Conservation (phyloP, 2,797 vertebrate genomes). For the Linurgus olivaceus region DNA sequence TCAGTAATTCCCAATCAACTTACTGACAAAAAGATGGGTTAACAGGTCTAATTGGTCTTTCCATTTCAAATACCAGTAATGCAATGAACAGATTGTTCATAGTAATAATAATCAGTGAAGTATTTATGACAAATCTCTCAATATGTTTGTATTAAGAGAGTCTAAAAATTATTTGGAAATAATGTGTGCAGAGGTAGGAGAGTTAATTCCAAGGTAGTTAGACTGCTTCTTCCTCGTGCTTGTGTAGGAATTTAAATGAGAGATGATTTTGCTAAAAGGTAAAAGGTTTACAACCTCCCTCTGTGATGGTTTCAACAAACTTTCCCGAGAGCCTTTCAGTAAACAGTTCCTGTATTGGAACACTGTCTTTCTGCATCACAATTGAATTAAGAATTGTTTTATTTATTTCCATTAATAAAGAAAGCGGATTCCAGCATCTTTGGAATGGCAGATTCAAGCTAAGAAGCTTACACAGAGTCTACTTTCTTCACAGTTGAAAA, state of each 20-base stretch:
- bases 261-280: background rate
- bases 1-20: conserved; percentile 62
- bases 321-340: background rate
- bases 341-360: background rate
- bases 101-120: conserved; percentile 26
- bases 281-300: background rate
- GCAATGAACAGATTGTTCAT: conserved; percentile 48
- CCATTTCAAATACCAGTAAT: conserved; percentile 55
- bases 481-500: background rate
- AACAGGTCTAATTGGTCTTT: conserved; percentile 64
- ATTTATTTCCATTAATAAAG: background rate
- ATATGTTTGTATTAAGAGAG: conserved; percentile 9
- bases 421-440: background rate
- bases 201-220: background rate
- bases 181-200: background rate
- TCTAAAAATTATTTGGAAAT: conserved; percentile 20
- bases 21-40: conserved; percentile 64
- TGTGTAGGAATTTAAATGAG: background rate
- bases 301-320: background rate
- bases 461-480: background rate
- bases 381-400: background rate
- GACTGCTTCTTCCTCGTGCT: background rate
- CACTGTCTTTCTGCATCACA: background rate
- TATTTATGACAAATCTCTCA: conserved; percentile 52
- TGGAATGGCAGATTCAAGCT: background rate